Base-by-base conservation (phyloP, 2,113 vertebrate genomes). In the Osmerus mordax region DNA sequence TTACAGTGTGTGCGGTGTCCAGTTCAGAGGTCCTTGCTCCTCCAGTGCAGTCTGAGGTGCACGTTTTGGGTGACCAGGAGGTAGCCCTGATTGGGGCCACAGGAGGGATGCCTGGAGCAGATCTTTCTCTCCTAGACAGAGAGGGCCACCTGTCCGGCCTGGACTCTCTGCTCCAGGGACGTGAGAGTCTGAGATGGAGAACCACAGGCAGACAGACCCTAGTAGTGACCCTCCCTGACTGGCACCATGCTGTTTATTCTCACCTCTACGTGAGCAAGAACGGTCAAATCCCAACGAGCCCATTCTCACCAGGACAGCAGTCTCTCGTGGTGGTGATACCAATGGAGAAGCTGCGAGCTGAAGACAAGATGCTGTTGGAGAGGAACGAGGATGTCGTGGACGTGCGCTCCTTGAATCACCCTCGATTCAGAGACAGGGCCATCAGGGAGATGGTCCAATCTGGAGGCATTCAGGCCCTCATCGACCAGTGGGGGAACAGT, bases 401-500 rank as follows among this genome's bases (percentile, higher is more conserved):
- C 0, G 72, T 75, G 19, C 72, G 13, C 1, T 3, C 72, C 21
- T 77, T 83, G 29, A 75, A 61, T 62, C 76, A 69, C 1, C 84
- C 78, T 11, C 58, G 53, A 11, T 62, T 81, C 71, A 84, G 79
- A 36, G 79, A 81, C 0, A 58, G 29, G 54, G 70, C 84, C 5
- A 81, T 87, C 18, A 56, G 56, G 62, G 74, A 78, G 71, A 71
- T 82, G 8, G 19, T 58, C 0, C 63, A 70, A 75, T 65, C 81
- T 3, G 84, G 71, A 68, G 72, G 72, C 29, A 71, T 88, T 70
- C 89, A 88, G 78, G 61, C 54, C 4, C 70, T 86, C 15, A 86
- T 89, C 4, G 87, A 90, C 61, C 84, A 81, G 29, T 87, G 87
- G 87, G 87, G 73, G 6, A 13, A 70, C 75, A 91, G 86, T 71